Base-by-base conservation (phyloP, 1,140 invertebrate species). In the Trichonephila clavata region DNA sequence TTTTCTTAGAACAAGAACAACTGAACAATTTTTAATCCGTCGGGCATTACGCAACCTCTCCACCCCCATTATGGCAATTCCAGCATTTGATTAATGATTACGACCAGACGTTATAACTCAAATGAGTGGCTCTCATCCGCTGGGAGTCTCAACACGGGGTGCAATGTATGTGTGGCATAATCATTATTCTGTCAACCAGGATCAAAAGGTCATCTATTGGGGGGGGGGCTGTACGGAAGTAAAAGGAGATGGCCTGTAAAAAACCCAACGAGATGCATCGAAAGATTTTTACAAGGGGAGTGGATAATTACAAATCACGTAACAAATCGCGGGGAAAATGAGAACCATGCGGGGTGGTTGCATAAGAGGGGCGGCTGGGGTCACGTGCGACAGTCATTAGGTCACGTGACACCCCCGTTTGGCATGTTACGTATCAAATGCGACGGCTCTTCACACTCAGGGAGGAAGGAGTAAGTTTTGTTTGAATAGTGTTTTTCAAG, bases 301-400 rank as follows among this genome's bases (percentile, higher is more conserved):
- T 77, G 71, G 71, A 16, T 77, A 77, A 77, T 77, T 77, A 77
- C 71, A 32, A 77, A 77, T 77, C 71, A 77, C 71, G 14, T 77
- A 20, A 39, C 71, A 77, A 77, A 77, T 77, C 71, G 16, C 14
- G 32, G 32, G 71, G 32, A 77, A 77, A 77, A 39, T 39, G 71
- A 77, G 71, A 77, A 18, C 16, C 4, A 24, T 8, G 24, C 6
- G 24, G 14, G 27, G 4, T 27, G 71, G 32, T 16, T 4, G 68
- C 14, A 68, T 24, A n/a, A 32, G 13, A 32, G 4, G 13, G 68
- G 65, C 0, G 32, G 24, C 71, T 14, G 27, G 4, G 71, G 71
- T 68, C 27, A 32, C 16, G 71, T 77, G 71, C 27, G 71, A 27
- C 71, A 32, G 27, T 32, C 18, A 32, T 39, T 27, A 10, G 32